These are phyloP conservation scores for Pseudochromis fuscus DNA, from an alignment of 2,797 vertebrate species.

Conservation along the genomic window DNA sequence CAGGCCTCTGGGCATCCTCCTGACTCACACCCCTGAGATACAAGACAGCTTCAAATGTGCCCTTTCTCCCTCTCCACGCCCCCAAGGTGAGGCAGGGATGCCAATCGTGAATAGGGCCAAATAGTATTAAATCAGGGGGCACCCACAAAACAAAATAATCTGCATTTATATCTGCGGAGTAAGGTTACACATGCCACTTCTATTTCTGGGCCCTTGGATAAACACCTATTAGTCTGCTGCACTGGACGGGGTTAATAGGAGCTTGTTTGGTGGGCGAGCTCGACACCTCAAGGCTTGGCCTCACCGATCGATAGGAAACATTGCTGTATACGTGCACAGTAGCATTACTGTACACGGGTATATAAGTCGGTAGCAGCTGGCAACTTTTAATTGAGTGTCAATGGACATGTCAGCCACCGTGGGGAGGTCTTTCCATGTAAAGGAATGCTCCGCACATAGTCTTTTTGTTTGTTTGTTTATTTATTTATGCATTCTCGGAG, in stretches of 20 bases:
- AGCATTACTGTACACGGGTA: slow-evolving; percentile 67
- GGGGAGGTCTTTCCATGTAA: slow-evolving; percentile 65
- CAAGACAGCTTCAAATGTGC: slow-evolving; percentile 66
- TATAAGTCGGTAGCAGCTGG: slow-evolving; percentile 56
- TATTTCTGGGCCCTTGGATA: slow-evolving; percentile 79
- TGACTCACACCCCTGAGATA: slow-evolving; percentile 54
- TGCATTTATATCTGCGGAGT: slow-evolving; percentile 73
- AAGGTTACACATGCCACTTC: slow-evolving; percentile 71
- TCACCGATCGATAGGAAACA: slow-evolving; percentile 79
- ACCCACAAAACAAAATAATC: slow-evolving; percentile 80
- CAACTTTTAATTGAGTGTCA: slow-evolving; percentile 74
- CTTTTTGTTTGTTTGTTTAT: slow-evolving; percentile 76
- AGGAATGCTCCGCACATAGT: slow-evolving; percentile 71
- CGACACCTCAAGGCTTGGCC: slow-evolving; percentile 74
- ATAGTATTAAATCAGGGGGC: slow-evolving; percentile 72
- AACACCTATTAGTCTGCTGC: slow-evolving; percentile 76
- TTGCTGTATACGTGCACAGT: slow-evolving; percentile 61
- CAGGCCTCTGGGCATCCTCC: slow-evolving; percentile 69
- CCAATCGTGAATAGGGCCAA: slow-evolving; percentile 64
- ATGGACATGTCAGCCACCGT: slow-evolving; percentile 63
- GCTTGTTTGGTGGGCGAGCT: slow-evolving; percentile 72
- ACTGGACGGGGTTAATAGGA: slow-evolving; percentile 75
- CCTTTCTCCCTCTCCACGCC: slow-evolving; percentile 61
- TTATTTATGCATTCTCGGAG: slow-evolving; percentile 67
- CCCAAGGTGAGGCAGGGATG: slow-evolving; percentile 61